Base-by-base conservation (phyloP, 2,797 vertebrate genomes). In the Helostoma temminkii region DNA sequence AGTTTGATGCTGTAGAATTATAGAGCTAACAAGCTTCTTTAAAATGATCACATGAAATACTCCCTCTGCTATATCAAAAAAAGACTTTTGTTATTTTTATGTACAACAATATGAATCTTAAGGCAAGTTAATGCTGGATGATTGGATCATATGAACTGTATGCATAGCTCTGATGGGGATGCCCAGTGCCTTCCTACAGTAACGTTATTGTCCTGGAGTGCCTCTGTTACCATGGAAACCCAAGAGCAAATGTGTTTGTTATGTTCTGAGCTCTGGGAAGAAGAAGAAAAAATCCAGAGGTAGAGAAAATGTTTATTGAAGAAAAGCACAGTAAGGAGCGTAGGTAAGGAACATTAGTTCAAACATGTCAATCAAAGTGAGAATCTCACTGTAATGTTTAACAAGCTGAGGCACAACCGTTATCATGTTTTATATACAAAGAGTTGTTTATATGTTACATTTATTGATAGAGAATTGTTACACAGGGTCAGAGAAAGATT, bases 211-310 rank as follows among this genome's bases (percentile, higher is more conserved):
- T 72, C 62, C 74, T 67, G 59, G 48, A 88, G 61, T 72, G 61
- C 52, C 49, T 66, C 61, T 64, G 55, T 89, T 89, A 61, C 83
- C 88, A 89, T 86, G 83, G 84, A 71, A 88, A 87, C 86, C 34
- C 14, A 57, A 46, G 80, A 76, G 50, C 71, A 80, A 82, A 81
- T 49, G 76, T 84, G 83, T 82, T 78, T 88, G 73, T 54, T 64
- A 72, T 65, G 64, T 59, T 67, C 42, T 39, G 52, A 18, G 30
- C 21, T 19, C 32, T 9, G 11, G n/a, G 67, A 74, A 39, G 48
- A 76, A 50, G 16, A 48, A 48, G 25, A 28, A 66, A 73, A 72
- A 43, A 18, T 32, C 45, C 22, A 41, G 24, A 7, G 42, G 19
- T 6, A 37, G 16, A 18, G 26, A 46, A 41, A 34, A 8, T 24